Conservation (phyloP, 2,888 invertebrate genomes). For the Loripinus fragilis region DNA sequence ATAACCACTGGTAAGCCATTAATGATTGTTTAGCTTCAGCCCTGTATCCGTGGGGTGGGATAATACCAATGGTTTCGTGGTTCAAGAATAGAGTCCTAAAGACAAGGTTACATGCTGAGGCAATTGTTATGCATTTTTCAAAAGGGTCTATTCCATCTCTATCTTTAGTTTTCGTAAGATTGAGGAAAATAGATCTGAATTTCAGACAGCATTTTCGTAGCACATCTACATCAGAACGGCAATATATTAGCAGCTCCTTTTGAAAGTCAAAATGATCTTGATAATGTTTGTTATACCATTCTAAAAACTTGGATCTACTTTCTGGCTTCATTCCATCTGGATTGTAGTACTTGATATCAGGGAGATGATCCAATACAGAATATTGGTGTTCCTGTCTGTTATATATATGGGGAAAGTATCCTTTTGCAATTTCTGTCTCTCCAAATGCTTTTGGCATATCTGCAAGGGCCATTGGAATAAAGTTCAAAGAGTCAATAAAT, state of each 20-base stretch:
- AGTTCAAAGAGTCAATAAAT: neutral
- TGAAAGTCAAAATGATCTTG: slow-evolving; percentile 40
- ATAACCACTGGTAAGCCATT: slow-evolving; percentile 2
- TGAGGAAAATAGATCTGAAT: slow-evolving; percentile 16
- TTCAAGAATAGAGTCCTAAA: neutral
- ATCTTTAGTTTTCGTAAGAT: neutral
- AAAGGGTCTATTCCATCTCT: neutral
- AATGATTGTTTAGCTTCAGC: neutral
- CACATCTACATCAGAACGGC: slow-evolving; percentile 47
- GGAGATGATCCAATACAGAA: neutral
- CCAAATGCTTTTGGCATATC: neutral
- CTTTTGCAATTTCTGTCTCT: neutral
- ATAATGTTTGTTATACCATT: slow-evolving; percentile 30
- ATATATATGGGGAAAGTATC: neutral
- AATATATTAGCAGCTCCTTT: slow-evolving; percentile 51
- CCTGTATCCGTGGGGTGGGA: neutral
- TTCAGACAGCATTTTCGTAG: slow-evolving; percentile 32
- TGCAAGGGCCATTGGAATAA: neutral
- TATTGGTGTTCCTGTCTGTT: neutral
- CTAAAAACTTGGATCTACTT: slow-evolving; percentile 34
- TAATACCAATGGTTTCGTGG: neutral
- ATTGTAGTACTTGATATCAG: neutral
- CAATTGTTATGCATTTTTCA: neutral
- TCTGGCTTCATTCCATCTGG: neutral
- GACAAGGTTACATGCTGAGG: neutral